Evolutionary conservation across 1,140 invertebrate species (phyloP), one percentile per base, ranked within the genome.

Genomic region (Cheumatopsyche charites): DNA sequence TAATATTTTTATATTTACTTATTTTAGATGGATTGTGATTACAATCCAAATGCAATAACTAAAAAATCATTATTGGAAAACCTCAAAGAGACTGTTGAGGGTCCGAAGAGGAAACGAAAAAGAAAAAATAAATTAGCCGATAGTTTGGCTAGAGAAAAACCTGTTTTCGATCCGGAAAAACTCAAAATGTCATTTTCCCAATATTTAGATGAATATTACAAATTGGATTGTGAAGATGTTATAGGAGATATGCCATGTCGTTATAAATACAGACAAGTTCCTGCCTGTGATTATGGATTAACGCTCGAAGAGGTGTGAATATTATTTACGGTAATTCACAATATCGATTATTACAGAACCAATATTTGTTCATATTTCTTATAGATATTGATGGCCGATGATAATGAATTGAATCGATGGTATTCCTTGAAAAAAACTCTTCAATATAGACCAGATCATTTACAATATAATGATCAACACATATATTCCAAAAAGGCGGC

Each of bases 371-470:
- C 19, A 6, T 29, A 62, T 62, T 13, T 62, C 3, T 21, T 29
- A 66, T 66, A 13, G 49, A 55, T 55, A 67, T 12, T 21, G 7
- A 25, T 88, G 77, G 94, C 95, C 42, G 91, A 95, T 79, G 96
- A 98, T 79, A 91, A 90, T 78, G 96, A 98, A 83, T 83, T 99
- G 3, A 98, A 99, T 79, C 88, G 89, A 74, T 99, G 97, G 97
- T 94, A 91, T 78, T 94, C 96, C 0, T 80, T 99, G 1, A 97
- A 96, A 81, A 97, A 94, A 83, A 90, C 94, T 9, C 86, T 91
- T n/a, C 90, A 93, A 79, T 88, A 92, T 76, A 87, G 92, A 52
- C 86, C 90, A 0, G 89, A 92, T 11, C 84, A 92, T 66, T 88
- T 91, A 29, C 96, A 99, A 83, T 85, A 86, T 73, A 90, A 90